Conservation (phyloP, 2,797 vertebrate genomes). For the Taeniopygia guttata region DNA sequence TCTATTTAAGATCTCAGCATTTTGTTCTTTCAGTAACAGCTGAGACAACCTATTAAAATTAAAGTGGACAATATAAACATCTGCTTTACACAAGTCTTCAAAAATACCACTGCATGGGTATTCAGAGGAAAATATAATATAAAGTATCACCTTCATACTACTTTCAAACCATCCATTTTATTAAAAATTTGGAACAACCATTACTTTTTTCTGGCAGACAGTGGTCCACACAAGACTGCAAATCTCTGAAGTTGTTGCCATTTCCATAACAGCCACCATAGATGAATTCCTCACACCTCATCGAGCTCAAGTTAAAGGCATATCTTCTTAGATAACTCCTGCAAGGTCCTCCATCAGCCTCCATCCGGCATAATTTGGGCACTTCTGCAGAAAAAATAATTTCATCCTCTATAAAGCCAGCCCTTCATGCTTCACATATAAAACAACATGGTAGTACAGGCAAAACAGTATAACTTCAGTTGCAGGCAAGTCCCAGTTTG, state of each 20-base stretch:
- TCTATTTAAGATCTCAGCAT: not conserved
- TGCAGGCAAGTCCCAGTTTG: not conserved
- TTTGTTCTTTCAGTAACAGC: not conserved
- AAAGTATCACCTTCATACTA: not conserved
- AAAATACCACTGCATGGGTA: not conserved
- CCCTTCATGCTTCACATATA: accelerated
- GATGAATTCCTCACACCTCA: slow-evolving; percentile 84
- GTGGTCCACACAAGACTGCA: slow-evolving; percentile 78
- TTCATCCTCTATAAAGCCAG: not conserved
- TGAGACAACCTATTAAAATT: not conserved
- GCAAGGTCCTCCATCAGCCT: slow-evolving; percentile 76
- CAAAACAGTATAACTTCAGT: accelerated
- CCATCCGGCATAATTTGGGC: slow-evolving; percentile 83
- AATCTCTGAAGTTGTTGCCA: slow-evolving; percentile 81
- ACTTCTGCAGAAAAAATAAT: slow-evolving; percentile 76
- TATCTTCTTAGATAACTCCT: slow-evolving; percentile 71
- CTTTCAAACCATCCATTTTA: slow-evolving; percentile 54
- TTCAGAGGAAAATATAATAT: not conserved
- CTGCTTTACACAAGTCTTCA: not conserved
- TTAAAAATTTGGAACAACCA: slow-evolving; percentile 22
- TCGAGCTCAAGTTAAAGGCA: slow-evolving; percentile 88
- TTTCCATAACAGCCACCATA: slow-evolving; percentile 83
- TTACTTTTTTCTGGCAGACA: slow-evolving; percentile 85
- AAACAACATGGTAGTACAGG: accelerated
- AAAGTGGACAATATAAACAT: not conserved